phyloP scores from a whole-genome alignment of 2,888 invertebrate species.

The Dromius quadrimaculatus region DNA sequence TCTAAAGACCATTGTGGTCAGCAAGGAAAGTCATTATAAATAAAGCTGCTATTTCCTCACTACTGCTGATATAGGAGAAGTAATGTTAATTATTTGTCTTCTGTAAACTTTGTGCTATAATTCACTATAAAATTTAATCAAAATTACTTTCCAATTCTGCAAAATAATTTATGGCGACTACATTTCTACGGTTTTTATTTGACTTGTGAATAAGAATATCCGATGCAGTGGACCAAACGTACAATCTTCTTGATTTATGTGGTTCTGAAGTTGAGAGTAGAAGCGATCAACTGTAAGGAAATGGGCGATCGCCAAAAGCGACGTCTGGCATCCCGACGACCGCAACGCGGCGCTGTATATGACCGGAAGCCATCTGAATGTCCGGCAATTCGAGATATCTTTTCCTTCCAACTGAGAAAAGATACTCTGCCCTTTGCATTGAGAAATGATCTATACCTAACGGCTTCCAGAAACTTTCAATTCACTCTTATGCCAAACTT shows the following conservation, averaged over 20 bases:
- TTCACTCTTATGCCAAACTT: constrained; percentile 22
- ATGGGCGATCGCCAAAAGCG: constrained; percentile 51
- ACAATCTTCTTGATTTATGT: not conserved
- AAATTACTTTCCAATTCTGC: constrained; percentile 30
- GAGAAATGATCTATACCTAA: constrained; percentile 2
- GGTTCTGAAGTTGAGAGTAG: not conserved
- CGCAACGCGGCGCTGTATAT: constrained; percentile 46
- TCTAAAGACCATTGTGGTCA: constrained; percentile 33
- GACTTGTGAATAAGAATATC: constrained; percentile 42
- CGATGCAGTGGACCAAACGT: constrained; percentile 32
- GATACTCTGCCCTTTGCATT: constrained; percentile 26
- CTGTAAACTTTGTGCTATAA: not conserved
- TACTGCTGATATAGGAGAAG: too few species aligned
- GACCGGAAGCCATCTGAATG: constrained; percentile 52
- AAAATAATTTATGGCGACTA: constrained; percentile 30
- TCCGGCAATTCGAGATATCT: constrained; percentile 49
- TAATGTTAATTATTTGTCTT: too few species aligned
- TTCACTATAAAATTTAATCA: constrained; percentile 30
- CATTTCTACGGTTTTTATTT: constrained; percentile 41
- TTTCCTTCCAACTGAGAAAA: constrained; percentile 46
- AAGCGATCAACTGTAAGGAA: constrained; percentile 41
- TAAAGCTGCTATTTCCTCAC: too few species aligned
- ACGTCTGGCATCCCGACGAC: constrained; percentile 46
- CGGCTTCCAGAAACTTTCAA: constrained; percentile 30
- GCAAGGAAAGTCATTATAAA: too few species aligned